Conservation (phyloP, 2,888 invertebrate species). For the Belgica antarctica region DNA sequence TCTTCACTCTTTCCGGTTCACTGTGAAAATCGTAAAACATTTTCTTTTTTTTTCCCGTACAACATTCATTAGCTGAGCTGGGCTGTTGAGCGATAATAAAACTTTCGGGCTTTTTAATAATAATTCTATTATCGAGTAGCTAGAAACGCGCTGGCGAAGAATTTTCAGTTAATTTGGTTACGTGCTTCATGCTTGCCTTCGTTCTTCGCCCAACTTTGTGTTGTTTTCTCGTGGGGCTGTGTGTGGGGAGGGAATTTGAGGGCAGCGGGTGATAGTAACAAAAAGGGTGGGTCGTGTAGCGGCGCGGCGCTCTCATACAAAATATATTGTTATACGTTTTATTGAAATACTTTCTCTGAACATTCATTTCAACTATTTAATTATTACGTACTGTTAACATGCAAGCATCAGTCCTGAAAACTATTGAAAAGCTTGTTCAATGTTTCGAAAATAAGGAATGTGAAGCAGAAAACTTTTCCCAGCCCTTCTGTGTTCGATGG, state of each 20-base stretch:
- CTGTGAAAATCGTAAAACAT: too few species aligned
- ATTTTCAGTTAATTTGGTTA: slow-evolving; percentile 23
- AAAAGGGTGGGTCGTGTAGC: slow-evolving; percentile 3
- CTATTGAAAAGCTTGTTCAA: slow-evolving; percentile 6
- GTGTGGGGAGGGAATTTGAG: background rate
- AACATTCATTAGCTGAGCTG: background rate
- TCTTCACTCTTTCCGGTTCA: too few species aligned
- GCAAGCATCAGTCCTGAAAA: background rate
- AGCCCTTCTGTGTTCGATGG: background rate
- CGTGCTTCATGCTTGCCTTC: slow-evolving; percentile 13
- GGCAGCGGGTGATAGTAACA: background rate
- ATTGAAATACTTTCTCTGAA: slow-evolving; percentile 32
- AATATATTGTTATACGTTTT: slow-evolving; percentile 31
- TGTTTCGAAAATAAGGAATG: background rate
- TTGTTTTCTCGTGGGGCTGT: background rate
- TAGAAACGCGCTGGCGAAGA: background rate
- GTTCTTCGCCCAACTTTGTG: background rate
- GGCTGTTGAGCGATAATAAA: background rate
- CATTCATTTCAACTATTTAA: slow-evolving; percentile 34
- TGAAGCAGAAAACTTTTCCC: background rate
- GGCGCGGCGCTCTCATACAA: background rate
- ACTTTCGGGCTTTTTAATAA: background rate
- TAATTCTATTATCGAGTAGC: slow-evolving; percentile 30
- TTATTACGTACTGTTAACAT: slow-evolving; percentile 35
- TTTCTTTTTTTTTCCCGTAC: background rate